A percentile compares a stretch with the other conserved stretches of the same genome.
Evolutionary conservation across 2,113 vertebrate genomes (phyloP).

Genomic region (Platycercus adscitus): DNA sequence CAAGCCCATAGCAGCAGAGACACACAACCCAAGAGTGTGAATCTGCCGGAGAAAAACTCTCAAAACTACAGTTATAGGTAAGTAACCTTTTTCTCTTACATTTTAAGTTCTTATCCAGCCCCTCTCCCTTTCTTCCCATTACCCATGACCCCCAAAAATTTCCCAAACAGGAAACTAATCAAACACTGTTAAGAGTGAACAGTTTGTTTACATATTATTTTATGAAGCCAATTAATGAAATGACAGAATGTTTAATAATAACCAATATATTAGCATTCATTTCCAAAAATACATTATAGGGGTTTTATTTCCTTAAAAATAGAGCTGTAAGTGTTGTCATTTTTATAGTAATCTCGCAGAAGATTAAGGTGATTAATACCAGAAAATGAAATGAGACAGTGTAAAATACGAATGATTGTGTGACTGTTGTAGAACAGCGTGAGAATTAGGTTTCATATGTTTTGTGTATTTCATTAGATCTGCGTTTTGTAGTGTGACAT

Average conservation of each 20-base stretch:
- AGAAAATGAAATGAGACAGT: not conserved
- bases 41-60: slow-evolving; percentile 64
- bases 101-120: not conserved
- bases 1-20: slow-evolving; percentile 63
- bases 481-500: not conserved
- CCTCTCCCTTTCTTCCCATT: not conserved
- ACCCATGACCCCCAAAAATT: not conserved
- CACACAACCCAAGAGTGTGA: slow-evolving; percentile 64
- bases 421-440: not conserved
- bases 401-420: not conserved
- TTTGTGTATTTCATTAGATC: not conserved
- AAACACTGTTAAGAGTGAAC: not conserved
- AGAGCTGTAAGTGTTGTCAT: not conserved
- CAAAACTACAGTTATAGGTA: slow-evolving; percentile 62
- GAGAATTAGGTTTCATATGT: not conserved
- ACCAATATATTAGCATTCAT: not conserved
- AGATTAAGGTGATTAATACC: not conserved
- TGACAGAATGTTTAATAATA: not conserved
- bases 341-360: not conserved
- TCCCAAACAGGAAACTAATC: not conserved
- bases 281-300: not conserved
- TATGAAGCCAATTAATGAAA: not conserved
- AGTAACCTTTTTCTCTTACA: slow-evolving; percentile 61
- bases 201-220: not conserved
- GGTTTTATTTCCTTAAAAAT: not conserved